Conservation (phyloP, 2,888 invertebrate genomes). For the Oxytorus armatus region DNA sequence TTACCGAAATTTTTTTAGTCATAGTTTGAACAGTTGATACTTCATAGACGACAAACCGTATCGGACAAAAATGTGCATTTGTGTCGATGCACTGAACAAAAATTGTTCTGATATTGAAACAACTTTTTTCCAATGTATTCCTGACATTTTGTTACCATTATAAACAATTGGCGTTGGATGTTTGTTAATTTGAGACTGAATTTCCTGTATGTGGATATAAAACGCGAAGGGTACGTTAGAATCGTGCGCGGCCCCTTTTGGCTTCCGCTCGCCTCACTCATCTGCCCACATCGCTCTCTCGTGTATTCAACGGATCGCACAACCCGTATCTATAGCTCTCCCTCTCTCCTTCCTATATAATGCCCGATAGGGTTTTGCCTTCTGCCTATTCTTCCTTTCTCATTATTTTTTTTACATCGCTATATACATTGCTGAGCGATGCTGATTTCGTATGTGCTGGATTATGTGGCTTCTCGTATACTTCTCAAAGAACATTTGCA, state of each 20-base stretch:
- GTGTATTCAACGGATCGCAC: constrained; percentile 63
- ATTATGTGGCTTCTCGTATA: constrained; percentile 11
- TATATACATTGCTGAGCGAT: constrained; percentile 7
- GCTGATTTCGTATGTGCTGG: constrained; percentile 9
- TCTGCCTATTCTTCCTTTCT: constrained; percentile 15
- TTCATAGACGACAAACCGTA: too few species aligned
- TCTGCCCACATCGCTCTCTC: constrained; percentile 57
- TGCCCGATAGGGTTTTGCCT: constrained; percentile 27
- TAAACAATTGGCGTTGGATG: neutral
- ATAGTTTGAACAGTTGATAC: too few species aligned
- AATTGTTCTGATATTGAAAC: neutral
- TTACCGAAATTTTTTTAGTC: too few species aligned
- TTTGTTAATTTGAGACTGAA: constrained; percentile 1
- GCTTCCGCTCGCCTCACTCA: constrained; percentile 62
- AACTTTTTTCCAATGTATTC: neutral
- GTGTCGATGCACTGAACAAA: too few species aligned
- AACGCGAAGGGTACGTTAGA: constrained; percentile 57
- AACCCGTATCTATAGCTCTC: constrained; percentile 45
- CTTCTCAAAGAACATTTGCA: neutral
- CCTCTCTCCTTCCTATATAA: constrained; percentile 59
- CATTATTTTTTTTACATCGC: constrained; percentile 22
- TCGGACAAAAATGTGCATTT: too few species aligned
- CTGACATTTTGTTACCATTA: neutral
- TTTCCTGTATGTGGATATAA: constrained; percentile 20
- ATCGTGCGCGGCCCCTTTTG: constrained; percentile 63